Base-by-base conservation (phyloP, 1,140 invertebrate genomes). In the Pomacea maculata region DNA sequence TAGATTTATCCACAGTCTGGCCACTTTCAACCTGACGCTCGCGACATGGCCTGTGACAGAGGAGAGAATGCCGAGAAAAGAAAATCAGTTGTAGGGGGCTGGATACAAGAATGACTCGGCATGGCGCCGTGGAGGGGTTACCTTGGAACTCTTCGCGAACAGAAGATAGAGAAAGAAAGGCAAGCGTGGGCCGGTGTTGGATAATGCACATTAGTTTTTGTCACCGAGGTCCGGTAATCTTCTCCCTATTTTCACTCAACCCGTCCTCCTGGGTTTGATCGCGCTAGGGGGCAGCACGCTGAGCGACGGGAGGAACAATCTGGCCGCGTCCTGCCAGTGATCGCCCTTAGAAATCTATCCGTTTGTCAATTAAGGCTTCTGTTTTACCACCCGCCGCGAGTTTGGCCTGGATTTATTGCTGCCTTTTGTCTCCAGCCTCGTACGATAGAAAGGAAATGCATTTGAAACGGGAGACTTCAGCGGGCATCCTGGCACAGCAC, bases 301-400 rank as follows among this genome's bases (percentile, higher is more conserved):
- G 57, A 57, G 17, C 65, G 77, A 78, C 77, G 68, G 67, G 77
- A 67, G 77, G 72, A 74, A 74, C 79, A 68, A 74, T 80, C 73
- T 61, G 45, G 21, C 70, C 63, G 21, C 75, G 70, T 68, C 63
- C 55, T 68, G 70, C 67, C 75, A 78, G 55, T 61, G 61, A 72
- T 72, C 55, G 75, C 65, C 65, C 64, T 77, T 81, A 72, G 80
- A 81, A 81, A 81, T 74, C 61, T 71, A 81, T 78, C 80, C 80
- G 75, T 78, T 78, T 78, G 80, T 81, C 80, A 81, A 81, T 81
- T 81, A 81, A 80, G 74, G 70, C 67, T 61, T 29, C 75, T 70
- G 75, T 77, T 72, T 77, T 78, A 78, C 80, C 80, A 67, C 80
- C 80, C 70, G 75, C 57, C 65, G 75, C 55, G 80, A 78, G 75